These are phyloP conservation scores for Gopherus flavomarginatus DNA, from an alignment of 2,113 vertebrate species.

Conservation along the genomic window DNA sequence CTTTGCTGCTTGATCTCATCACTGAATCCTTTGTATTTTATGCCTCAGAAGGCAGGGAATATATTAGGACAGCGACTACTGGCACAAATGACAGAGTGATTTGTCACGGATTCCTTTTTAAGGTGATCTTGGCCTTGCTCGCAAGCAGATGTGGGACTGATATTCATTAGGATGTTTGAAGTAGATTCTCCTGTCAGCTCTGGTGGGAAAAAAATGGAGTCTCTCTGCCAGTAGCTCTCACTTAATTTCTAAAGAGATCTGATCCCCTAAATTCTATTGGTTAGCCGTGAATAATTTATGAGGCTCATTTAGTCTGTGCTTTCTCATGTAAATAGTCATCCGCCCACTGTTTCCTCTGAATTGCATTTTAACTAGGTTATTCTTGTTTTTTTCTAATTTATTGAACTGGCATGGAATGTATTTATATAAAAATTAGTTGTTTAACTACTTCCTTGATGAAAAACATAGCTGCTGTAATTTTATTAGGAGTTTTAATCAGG, in stretches of 20 bases:
- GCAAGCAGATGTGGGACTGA: conserved; percentile 12
- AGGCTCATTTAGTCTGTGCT: conserved; percentile 61
- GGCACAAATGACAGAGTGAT: conserved; percentile 4
- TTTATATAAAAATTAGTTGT: conserved; percentile 79
- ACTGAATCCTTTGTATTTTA: neutral
- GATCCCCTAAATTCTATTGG: conserved; percentile 77
- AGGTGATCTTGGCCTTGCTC: neutral
- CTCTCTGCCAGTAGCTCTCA: conserved; percentile 60
- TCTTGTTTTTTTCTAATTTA: conserved; percentile 80
- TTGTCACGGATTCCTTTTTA: conserved; percentile 5
- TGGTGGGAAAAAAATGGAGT: conserved; percentile 69
- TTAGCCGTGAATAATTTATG: conserved; percentile 82
- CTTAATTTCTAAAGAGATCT: conserved; percentile 76
- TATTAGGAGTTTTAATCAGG: conserved; percentile 77
- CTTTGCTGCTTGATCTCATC: neutral
- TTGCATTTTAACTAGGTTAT: conserved; percentile 85
- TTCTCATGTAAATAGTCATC: conserved; percentile 79
- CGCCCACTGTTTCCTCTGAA: conserved; percentile 81
- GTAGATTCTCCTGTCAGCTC: conserved; percentile 70
- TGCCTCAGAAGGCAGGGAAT: neutral
- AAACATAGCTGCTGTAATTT: conserved; percentile 74
- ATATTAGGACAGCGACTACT: neutral
- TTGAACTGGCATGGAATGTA: conserved; percentile 80
- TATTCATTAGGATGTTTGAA: conserved; percentile 62
- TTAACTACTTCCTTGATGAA: conserved; percentile 78